Base-by-base conservation (phyloP, 1,140 invertebrate genomes). In the Bombus superbus region DNA sequence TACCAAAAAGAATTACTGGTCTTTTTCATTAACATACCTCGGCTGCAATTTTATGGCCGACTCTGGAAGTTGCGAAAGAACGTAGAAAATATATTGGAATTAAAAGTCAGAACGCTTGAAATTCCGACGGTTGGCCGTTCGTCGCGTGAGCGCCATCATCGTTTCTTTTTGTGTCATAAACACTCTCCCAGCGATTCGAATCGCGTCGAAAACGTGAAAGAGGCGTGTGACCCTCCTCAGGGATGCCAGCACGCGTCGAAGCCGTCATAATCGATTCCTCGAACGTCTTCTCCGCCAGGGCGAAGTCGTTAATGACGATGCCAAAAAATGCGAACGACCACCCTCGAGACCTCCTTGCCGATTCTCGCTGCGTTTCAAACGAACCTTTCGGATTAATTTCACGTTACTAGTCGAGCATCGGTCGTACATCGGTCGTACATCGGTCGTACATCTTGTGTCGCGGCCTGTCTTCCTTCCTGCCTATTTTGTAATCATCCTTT, bases 231-330 rank as follows among this genome's bases (percentile, higher is more conserved):
- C 75, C 72, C 69, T 85, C 80, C 79, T 86, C 62, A 62, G 72
- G 86, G 75, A 92, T 92, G 85, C 91, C 92, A 89, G 87, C 92
- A 92, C 91, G 92, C 85, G 77, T 80, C 86, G 59, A 75, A 42
- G 73, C 76, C 85, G 87, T 91, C 92, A 89, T 92, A 91, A 92
- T 90, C 92, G 86, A 89, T 92, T 92, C 89, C 71, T 81, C 85
- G 84, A 89, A 92, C 71, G 82, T 82, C 83, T n/a, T 64, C 78
- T 42, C 22, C 57, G 83, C 64, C 71, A 35, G 32, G 84, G 71
- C 84, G 81, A 83, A 76, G 71, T 81, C 68, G 81, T 90, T 88
- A 88, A 90, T 88, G 86, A 90, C 84, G 83, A 86, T 83, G 86
- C 74, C 81, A 83, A 85, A 85, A 88, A 83, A 90, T 86, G 80